Base-by-base conservation (phyloP, 2,797 vertebrate genomes). In the Mareca strepera region DNA sequence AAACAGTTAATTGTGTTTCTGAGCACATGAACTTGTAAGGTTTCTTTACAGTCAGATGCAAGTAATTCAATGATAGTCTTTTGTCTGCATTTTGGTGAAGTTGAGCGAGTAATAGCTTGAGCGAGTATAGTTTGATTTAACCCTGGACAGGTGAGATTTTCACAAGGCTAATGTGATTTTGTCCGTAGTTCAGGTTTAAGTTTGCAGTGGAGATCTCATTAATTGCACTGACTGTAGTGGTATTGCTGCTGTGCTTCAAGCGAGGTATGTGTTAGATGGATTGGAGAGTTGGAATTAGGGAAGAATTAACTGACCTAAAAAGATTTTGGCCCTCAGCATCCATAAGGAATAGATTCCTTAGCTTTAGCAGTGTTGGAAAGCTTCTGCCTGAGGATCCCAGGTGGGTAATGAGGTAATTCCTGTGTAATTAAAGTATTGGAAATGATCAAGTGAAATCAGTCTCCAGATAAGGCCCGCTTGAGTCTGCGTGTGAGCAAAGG, bases 141-240 rank as follows among this genome's bases (percentile, higher is more conserved):
- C 43, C n/a, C 25, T 35, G 15, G 44, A 20, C 17, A 18, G n/a
- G 41, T 41, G 44, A 44, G 56, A 22, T 8, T 11, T 69, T 35
- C 48, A 14, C 7, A 28, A 23, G 33, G 9, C 20, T 11, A 37
- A 31, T 48, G 53, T 66, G 74, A 3, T 58, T 62, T 72, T 82
- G 70, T 29, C 22, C 8, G 1, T 5, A 2, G 9, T 52, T 0
- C 0, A 66, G 52, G 35, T 8, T 72, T 63, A 66, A 29, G 28
- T 73, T 55, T 60, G 83, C 31, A n/a, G 22, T 15, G 52, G 46
- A 12, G 68, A 14, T 74, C 59, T 14, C 66, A 6, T 17, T 12
- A 13, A 2, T 9, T 37, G 62, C 67, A 2, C 48, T 8, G 39
- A 33, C 6, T 4, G 28, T 6, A 13, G 55, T 15, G 25, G 11